phyloP scores from a whole-genome alignment of 2,888 invertebrate species.

The Philaethria dido region DNA sequence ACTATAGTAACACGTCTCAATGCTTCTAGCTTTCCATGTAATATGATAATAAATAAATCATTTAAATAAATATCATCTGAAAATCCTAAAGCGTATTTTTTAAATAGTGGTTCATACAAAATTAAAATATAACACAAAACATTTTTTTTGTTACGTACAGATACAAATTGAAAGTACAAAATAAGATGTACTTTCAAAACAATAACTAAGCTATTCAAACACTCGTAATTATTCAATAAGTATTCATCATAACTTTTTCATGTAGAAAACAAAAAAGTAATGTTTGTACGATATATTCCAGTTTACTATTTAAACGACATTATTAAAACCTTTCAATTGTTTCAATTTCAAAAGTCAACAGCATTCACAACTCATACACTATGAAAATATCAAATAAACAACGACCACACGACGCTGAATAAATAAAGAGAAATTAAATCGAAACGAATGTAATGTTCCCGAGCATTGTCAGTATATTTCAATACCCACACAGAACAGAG shows the following conservation, averaged over 20 bases:
- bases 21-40: no score
- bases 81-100: no score
- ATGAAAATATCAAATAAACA: conserved; percentile 41
- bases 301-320: conserved; percentile 20
- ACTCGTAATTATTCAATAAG: background rate
- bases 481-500: conserved; percentile 48
- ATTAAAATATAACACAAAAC: no score
- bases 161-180: background rate
- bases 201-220: background rate
- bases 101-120: no score
- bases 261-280: background rate
- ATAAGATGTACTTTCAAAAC: background rate
- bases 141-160: no score
- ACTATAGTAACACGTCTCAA: no score
- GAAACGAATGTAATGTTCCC: conserved; percentile 56
- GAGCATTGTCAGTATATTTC: conserved; percentile 62
- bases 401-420: conserved; percentile 42
- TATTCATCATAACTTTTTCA: background rate
- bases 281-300: background rate
- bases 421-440: conserved; percentile 60
- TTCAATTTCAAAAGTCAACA: conserved; percentile 37
- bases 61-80: no score
- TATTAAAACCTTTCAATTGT: conserved; percentile 24
- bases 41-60: no score
- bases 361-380: conserved; percentile 33